Conservation (phyloP, 2,797 vertebrate genomes). For the Naso thynnoides region DNA sequence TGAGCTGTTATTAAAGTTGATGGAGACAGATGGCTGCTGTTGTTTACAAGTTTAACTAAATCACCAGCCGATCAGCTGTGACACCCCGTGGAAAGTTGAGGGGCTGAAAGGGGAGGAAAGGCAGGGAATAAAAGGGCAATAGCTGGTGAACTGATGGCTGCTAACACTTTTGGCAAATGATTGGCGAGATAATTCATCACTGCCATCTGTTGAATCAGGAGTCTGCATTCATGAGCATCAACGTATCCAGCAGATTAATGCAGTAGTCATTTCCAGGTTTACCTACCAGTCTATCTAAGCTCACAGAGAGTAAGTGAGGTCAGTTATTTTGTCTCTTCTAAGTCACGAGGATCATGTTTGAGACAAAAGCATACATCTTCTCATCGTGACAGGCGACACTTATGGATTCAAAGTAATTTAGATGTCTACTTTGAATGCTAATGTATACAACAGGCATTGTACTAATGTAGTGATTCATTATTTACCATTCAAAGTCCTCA, state of each 20-base stretch:
- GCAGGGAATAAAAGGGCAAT: constrained; percentile 23
- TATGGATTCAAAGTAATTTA: constrained; percentile 77
- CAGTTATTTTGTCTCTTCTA: constrained; percentile 35
- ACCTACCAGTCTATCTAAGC: constrained; percentile 38
- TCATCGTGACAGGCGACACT: constrained; percentile 55
- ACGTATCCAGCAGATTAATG: constrained; percentile 58
- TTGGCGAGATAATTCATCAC: constrained; percentile 67
- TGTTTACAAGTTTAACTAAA: constrained; percentile 82
- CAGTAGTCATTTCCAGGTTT: constrained; percentile 52
- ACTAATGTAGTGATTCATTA: constrained; percentile 70
- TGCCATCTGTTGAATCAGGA: constrained; percentile 47
- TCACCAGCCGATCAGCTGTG: constrained; percentile 69
- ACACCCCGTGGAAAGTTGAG: constrained; percentile 67
- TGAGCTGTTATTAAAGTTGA: constrained; percentile 78
- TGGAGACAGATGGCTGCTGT: constrained; percentile 82
- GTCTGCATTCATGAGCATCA: constrained; percentile 52
- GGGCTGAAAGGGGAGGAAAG: constrained; percentile 36
- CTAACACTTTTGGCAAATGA: constrained; percentile 56
- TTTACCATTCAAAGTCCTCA: constrained; percentile 62
- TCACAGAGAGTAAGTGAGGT: constrained; percentile 24
- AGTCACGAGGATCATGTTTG: constrained; percentile 24
- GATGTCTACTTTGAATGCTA: constrained; percentile 78
- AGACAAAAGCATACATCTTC: constrained; percentile 58
- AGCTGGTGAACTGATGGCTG: constrained; percentile 41
- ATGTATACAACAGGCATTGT: constrained; percentile 69